Evolutionary conservation across 2,113 vertebrate genomes (phyloP).

Genomic region (Archocentrus centrarchus): DNA sequence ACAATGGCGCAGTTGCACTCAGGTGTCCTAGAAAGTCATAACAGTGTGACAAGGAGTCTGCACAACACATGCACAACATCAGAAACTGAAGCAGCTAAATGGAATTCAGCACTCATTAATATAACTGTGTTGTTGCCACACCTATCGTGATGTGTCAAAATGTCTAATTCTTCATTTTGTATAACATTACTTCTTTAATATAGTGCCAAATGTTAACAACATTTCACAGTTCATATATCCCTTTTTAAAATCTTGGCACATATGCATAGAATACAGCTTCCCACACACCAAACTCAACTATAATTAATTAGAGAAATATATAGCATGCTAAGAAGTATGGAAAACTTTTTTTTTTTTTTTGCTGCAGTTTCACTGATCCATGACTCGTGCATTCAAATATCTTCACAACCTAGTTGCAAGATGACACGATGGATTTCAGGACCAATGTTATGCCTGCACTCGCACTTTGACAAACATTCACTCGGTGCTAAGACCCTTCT

Average conservation of each 20-base stretch:
- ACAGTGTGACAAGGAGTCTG: slow-evolving; percentile 4
- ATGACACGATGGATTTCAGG: slow-evolving; percentile 3
- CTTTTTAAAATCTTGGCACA: neutral
- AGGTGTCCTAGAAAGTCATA: neutral
- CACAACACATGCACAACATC: neutral
- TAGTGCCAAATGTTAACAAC: neutral
- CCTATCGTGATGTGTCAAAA: neutral
- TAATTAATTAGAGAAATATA: neutral
- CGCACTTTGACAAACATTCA: slow-evolving; percentile 8
- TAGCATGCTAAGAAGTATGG: neutral
- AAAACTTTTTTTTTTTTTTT: neutral
- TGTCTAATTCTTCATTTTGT: neutral
- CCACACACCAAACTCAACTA: neutral
- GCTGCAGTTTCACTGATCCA: neutral
- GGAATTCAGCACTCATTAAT: neutral
- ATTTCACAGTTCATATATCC: neutral
- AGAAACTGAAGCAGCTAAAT: neutral
- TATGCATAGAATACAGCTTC: neutral
- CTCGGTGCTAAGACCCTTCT: slow-evolving; percentile 26
- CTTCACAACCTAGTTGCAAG: neutral
- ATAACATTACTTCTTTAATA: neutral
- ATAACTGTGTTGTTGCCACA: neutral
- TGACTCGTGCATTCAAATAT: neutral
- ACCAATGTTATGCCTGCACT: slow-evolving; percentile 9
- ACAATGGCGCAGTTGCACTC: neutral